phyloP scores from a whole-genome alignment of 2,888 invertebrate species.

The Tipula vernalis region DNA sequence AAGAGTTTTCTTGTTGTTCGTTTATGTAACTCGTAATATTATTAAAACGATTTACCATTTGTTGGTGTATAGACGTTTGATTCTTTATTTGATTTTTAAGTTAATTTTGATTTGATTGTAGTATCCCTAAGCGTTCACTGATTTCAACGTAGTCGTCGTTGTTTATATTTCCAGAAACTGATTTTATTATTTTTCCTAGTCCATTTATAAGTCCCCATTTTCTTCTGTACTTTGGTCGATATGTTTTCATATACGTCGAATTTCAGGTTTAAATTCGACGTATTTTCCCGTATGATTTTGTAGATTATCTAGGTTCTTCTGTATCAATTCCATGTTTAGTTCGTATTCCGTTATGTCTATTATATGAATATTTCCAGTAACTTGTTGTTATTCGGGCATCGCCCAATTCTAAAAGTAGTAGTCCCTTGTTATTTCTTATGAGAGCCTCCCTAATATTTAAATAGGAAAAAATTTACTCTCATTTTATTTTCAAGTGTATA shows the following conservation, averaged over 20 bases:
- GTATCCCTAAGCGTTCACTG: neutral
- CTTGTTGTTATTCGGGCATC: neutral
- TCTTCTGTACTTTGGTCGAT: neutral
- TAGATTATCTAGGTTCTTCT: neutral
- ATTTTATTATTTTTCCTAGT: too few relatives aligned
- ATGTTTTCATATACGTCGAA: too few relatives aligned
- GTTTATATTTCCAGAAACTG: neutral
- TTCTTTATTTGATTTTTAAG: neutral
- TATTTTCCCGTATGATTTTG: neutral
- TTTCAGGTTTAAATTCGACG: neutral
- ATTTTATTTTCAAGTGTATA: too few relatives aligned
- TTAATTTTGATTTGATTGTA: neutral
- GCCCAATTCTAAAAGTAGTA: neutral
- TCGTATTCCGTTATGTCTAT: neutral
- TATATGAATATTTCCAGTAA: neutral
- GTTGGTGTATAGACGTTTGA: neutral
- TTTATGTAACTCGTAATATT: neutral
- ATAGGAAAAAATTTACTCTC: too few relatives aligned
- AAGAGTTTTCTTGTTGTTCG: neutral
- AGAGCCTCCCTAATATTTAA: too few relatives aligned
- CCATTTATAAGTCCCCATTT: too few relatives aligned
- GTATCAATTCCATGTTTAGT: neutral
- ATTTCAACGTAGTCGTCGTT: neutral
- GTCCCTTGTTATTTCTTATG: neutral
- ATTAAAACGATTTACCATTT: neutral